These are phyloP conservation scores for Naja naja DNA, from an alignment of 2,113 vertebrate genomes.

Conservation along the genomic window DNA sequence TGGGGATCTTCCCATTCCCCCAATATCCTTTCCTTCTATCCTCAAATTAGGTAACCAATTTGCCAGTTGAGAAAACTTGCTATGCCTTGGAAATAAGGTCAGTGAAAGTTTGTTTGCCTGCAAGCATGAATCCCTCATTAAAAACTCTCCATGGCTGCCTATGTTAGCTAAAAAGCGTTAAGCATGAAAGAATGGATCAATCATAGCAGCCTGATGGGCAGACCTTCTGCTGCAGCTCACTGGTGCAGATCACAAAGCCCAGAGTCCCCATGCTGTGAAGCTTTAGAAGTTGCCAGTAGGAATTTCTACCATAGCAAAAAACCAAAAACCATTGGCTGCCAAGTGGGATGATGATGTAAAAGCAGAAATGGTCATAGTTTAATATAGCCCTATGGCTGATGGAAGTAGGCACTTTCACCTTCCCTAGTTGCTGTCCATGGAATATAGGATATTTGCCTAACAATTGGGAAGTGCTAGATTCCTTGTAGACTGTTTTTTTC, in stretches of 20 bases:
- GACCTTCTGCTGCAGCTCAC: background rate
- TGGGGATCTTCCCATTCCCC: background rate
- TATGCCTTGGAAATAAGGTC: background rate
- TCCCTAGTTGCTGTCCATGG: background rate
- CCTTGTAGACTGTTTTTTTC: background rate
- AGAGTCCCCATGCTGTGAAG: background rate
- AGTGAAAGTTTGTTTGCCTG: background rate
- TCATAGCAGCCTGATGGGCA: background rate
- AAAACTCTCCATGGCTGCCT: background rate
- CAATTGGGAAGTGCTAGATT: background rate
- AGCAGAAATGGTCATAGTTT: background rate
- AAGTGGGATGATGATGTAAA: background rate
- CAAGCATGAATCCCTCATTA: background rate
- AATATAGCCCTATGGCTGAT: background rate
- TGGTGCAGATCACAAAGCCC: background rate
- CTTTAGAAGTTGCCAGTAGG: background rate
- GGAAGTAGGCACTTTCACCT: background rate
- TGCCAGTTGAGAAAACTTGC: background rate
- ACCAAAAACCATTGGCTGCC: background rate
- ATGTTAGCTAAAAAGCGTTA: background rate
- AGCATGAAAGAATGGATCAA: background rate
- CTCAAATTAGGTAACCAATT: background rate
- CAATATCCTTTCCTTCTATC: background rate
- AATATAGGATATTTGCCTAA: background rate
- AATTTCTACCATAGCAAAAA: background rate